These are phyloP conservation scores for Hemicrepidius hirtus DNA, from an alignment of 2,888 invertebrate species.

Conservation along the genomic window DNA sequence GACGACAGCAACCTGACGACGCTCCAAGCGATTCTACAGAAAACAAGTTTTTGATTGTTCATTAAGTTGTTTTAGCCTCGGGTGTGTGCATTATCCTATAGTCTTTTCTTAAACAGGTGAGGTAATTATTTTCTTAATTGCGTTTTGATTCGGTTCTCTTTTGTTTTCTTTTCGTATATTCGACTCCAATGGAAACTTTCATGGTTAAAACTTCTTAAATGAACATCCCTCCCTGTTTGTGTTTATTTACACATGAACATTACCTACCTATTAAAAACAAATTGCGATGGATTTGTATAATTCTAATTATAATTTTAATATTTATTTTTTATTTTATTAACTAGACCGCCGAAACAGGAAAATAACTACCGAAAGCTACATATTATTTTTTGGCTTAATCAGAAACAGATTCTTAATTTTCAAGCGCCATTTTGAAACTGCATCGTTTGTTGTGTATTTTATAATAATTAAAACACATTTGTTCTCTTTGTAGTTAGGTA, in stretches of 20 bases:
- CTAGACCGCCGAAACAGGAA: no score
- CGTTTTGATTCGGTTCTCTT: conserved; percentile 45
- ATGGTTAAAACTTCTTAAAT: background rate
- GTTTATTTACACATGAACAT: background rate
- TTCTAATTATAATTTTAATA: no score
- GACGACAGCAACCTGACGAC: conserved; percentile 66
- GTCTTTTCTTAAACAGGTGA: conserved; percentile 56
- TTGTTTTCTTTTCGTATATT: conserved; percentile 36
- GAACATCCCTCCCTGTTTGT: background rate
- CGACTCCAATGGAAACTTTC: conserved; percentile 9
- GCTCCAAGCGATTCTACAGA: conserved; percentile 61
- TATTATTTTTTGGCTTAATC: no score
- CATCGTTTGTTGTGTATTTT: no score
- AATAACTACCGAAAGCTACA: no score
- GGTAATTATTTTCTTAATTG: conserved; percentile 53
- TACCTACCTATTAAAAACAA: no score
- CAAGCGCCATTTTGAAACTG: no score
- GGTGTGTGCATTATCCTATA: conserved; percentile 60
- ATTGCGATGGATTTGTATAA: no score
- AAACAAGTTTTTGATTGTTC: conserved; percentile 61
- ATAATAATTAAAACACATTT: no score
- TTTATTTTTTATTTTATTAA: no score
- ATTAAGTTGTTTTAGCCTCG: conserved; percentile 60
- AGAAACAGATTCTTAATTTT: no score
- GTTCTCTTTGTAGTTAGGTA: no score